Conservation (phyloP, 2,113 vertebrate genomes). For the Esox niger region DNA sequence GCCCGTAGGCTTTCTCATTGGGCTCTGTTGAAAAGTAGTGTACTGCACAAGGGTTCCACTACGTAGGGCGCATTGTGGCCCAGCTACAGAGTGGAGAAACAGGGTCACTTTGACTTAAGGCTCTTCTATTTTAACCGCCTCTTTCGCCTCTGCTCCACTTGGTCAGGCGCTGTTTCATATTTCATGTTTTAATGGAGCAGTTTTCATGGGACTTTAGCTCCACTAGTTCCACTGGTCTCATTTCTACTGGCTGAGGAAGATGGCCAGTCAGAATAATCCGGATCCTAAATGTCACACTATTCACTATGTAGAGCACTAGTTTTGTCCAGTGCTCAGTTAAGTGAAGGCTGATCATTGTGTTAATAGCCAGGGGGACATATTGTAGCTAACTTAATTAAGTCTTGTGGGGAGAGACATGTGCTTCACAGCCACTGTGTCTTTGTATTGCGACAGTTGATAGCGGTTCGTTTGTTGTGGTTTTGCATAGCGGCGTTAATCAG, state of each 20-base stretch:
- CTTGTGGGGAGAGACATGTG: background rate
- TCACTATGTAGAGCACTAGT: background rate
- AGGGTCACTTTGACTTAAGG: conserved; percentile 33
- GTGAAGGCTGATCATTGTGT: conserved; percentile 21
- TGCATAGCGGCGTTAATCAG: conserved; percentile 45
- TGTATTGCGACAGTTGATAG: conserved; percentile 43
- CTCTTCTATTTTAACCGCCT: conserved; percentile 37
- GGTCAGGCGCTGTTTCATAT: conserved; percentile 38
- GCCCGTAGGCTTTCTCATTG: no score
- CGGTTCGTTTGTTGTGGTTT: conserved; percentile 55
- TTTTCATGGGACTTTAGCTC: conserved; percentile 46
- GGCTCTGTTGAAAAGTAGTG: no score
- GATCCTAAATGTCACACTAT: conserved; percentile 4
- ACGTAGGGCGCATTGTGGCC: no score
- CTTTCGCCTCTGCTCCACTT: no score
- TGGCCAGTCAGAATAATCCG: background rate
- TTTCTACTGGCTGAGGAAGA: conserved; percentile 17
- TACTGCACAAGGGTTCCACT: no score
- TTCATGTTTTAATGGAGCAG: conserved; percentile 50
- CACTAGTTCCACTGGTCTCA: conserved; percentile 19
- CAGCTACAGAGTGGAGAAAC: conserved; percentile 22
- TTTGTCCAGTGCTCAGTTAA: conserved; percentile 10
- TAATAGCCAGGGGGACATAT: conserved; percentile 40
- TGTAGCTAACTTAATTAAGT: conserved; percentile 33
- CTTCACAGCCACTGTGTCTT: conserved; percentile 8